Evolutionary conservation across 2,797 vertebrate species (phyloP).

Genomic region (Chiloscyllium punctatum): DNA sequence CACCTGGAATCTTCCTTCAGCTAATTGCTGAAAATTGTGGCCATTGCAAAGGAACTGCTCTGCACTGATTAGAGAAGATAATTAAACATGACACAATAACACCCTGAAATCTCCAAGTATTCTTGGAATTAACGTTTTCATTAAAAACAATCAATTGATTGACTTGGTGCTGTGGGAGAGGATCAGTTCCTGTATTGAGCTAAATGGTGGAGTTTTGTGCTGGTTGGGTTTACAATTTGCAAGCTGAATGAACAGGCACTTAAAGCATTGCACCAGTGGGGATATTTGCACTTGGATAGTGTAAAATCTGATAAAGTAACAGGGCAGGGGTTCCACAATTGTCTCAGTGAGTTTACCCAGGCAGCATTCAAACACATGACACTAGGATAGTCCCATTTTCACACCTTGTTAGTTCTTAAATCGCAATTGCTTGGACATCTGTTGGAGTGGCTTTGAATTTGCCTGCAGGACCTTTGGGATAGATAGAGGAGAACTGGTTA

Average conservation of each 20-base stretch:
- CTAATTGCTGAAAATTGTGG: background rate
- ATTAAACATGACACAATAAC: conserved; percentile 32
- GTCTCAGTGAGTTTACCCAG: background rate
- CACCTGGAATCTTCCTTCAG: background rate
- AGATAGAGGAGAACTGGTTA: background rate
- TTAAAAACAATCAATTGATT: conserved; percentile 35
- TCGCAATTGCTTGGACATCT: background rate
- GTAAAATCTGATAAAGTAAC: background rate
- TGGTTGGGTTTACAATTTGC: conserved; percentile 17
- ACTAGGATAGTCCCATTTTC: background rate
- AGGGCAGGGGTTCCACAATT: background rate
- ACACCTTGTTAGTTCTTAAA: background rate
- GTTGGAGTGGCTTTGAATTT: background rate
- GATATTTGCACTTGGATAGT: background rate
- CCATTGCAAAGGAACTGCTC: background rate
- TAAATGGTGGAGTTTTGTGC: background rate
- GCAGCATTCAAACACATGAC: background rate
- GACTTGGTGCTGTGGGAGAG: background rate
- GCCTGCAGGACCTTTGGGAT: background rate
- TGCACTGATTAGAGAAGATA: background rate
- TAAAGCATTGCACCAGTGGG: background rate
- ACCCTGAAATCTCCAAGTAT: background rate
- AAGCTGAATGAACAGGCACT: background rate
- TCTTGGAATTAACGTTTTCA: conserved; percentile 29
- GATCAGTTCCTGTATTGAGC: background rate